Base-by-base conservation (phyloP, 2,888 invertebrate species). In the Rotaria socialis region DNA sequence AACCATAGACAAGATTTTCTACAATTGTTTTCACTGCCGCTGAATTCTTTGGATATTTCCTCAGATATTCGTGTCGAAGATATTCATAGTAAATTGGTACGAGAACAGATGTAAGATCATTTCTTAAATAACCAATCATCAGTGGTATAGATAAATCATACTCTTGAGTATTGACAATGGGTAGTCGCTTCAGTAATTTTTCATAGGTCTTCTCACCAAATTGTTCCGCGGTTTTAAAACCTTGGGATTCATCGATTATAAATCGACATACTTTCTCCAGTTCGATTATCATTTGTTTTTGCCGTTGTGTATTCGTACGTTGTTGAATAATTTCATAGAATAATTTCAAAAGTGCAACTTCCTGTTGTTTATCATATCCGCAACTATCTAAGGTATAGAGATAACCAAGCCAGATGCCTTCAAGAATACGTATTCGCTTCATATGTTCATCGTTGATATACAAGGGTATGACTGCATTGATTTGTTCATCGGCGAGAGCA, bases 381-480 rank as follows among this genome's bases (percentile, higher is more conserved):
- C 50, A 85, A 60, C 60, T 60, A 35, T 85, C 85, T 50, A 85
- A 60, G 50, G 85, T 85, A 67, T 85, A 85, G 16, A 85, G 60
- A 67, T 85, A 85, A n/a, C 85, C 85, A 27, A 85, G 85, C 85
- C 85, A 85, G 60, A 85, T 85, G n/a, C 85, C 85, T 50, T 85
- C 85, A 27, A 85, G 60, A 50, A 85, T 85, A 60, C 85, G 41
- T 47, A 85, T 85, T 47, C 85, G 85, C 41, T 85, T 85, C 85
- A 85, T 85, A 85, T 85, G 85, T 67, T 85, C 85, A 74, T 85
- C 58, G 19, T 85, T 85, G 47, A 85, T 85, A 67, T 85, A 85
- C 60, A 85, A 67, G 50, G 85, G 85, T 50, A 85, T 24, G 16
- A 85, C 85, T 67, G 85, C 85, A 85, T 85, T 85, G 58, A 85